Conservation (phyloP, 2,113 vertebrate genomes). For the Pygoscelis adeliae region DNA sequence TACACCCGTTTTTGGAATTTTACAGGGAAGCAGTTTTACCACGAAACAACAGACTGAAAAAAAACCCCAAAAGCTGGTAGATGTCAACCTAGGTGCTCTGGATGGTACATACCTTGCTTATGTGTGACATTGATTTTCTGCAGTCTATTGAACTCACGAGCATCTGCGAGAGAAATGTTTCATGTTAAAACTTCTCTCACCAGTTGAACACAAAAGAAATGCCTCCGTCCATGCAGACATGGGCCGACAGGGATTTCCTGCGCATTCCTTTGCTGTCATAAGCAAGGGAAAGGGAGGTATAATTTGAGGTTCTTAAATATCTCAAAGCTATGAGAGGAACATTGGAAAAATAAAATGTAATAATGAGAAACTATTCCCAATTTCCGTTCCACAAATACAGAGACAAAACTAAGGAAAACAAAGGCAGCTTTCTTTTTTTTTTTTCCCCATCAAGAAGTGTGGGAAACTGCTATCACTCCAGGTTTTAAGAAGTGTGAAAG, state of each 20-base stretch:
- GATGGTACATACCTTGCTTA: slow-evolving; percentile 57
- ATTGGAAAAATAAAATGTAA: background rate
- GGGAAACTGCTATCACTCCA: background rate
- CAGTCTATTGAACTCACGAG: slow-evolving; percentile 71
- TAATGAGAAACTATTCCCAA: background rate
- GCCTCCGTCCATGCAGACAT: background rate
- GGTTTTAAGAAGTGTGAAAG: background rate
- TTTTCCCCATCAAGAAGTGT: background rate
- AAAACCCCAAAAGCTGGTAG: background rate
- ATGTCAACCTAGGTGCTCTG: background rate
- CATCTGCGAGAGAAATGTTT: slow-evolving; percentile 59
- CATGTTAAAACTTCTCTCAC: background rate
- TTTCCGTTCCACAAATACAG: background rate
- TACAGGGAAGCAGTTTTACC: background rate
- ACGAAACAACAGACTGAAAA: background rate
- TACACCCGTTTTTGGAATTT: background rate
- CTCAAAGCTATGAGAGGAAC: background rate
- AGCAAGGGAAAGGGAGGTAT: background rate
- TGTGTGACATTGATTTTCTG: slow-evolving; percentile 66
- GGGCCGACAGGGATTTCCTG: background rate
- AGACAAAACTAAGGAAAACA: background rate
- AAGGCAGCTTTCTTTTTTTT: background rate
- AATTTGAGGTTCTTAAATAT: background rate
- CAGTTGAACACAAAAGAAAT: background rate
- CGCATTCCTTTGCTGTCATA: background rate